A percentile compares a stretch with the other conserved stretches of the same genome.
Evolutionary conservation across 2,113 vertebrate genomes (phyloP).

Genomic region (Callipepla squamata): DNA sequence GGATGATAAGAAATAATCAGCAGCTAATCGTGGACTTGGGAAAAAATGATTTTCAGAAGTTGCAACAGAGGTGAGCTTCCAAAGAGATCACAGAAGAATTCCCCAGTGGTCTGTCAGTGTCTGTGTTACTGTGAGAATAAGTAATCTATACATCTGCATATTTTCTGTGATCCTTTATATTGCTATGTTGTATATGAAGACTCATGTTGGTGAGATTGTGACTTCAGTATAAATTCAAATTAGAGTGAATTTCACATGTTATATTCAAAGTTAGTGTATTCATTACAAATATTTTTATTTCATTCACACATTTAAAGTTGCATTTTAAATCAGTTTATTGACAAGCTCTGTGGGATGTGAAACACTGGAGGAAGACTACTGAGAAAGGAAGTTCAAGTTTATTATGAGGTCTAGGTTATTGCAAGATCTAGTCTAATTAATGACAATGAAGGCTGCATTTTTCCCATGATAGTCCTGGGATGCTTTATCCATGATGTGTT

Average conservation of each 20-base stretch:
- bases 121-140: not conserved
- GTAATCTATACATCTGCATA: not conserved
- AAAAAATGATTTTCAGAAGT: not conserved
- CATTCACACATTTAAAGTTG: not conserved
- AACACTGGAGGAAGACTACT: not conserved
- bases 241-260: not conserved
- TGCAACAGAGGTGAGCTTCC: not conserved
- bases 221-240: not conserved
- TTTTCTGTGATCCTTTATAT: not conserved
- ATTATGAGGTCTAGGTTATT: not conserved
- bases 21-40: not conserved
- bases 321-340: not conserved
- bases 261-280: not conserved
- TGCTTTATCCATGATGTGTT: not conserved
- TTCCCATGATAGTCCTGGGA: not conserved
- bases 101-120: rapidly evolving
- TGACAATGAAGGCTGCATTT: not conserved
- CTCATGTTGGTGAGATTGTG: not conserved
- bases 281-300: not conserved
- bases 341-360: not conserved
- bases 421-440: not conserved
- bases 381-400: not conserved
- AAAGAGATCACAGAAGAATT: not conserved
- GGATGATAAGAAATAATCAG: not conserved
- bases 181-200: rapidly evolving